These are phyloP conservation scores for Caenorhabditis brenneri DNA, from an alignment of 1,140 invertebrate species.

Conservation along the genomic window DNA sequence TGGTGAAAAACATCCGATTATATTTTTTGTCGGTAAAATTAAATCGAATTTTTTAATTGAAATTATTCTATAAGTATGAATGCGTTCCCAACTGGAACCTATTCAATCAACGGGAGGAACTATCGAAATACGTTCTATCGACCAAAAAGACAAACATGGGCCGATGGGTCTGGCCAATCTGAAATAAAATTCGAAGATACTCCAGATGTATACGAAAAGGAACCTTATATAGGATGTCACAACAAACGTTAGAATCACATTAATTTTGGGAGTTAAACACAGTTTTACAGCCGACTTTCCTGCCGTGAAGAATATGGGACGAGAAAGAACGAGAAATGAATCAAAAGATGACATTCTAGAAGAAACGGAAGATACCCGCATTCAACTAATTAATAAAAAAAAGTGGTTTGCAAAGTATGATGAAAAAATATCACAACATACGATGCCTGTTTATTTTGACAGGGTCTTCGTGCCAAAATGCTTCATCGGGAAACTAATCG, in stretches of 20 bases:
- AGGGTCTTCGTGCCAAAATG: not conserved
- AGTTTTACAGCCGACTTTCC: not conserved
- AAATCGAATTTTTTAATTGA: no score
- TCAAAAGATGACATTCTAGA: not conserved
- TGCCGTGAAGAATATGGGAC: not conserved
- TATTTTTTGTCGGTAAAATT: no score
- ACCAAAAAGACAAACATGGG: not conserved
- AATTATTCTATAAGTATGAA: no score
- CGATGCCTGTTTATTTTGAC: not conserved
- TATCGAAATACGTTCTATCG: not conserved
- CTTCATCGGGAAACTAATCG: not conserved
- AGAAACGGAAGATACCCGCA: not conserved
- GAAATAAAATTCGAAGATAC: not conserved
- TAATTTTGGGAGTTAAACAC: no score
- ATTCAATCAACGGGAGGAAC: not conserved
- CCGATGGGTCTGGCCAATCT: not conserved
- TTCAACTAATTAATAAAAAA: no score
- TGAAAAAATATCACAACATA: no score
- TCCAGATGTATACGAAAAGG: slow-evolving; percentile 3
- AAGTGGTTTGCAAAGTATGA: no score
- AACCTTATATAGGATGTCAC: not conserved
- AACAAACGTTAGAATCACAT: not conserved
- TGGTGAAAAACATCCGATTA: no score
- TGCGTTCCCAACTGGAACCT: not conserved
- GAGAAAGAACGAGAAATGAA: not conserved